Evolutionary conservation across 2,797 vertebrate genomes (phyloP).

Genomic region (Pseudopleuronectes americanus): DNA sequence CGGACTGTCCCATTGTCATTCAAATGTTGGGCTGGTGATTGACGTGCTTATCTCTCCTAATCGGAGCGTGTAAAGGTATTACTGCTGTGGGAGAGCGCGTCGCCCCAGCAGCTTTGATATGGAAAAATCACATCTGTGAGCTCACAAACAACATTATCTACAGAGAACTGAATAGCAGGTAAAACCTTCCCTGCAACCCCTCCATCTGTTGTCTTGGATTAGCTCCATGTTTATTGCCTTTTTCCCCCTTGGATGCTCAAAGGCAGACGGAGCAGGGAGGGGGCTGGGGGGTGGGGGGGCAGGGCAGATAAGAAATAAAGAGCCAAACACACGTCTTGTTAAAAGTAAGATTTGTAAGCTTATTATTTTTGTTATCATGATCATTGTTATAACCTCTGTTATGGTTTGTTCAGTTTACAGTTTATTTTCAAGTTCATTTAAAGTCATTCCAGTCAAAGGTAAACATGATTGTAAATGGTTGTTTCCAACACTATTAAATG

Average conservation of each 20-base stretch:
- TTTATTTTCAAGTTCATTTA: conserved; percentile 87
- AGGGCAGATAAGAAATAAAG: conserved; percentile 63
- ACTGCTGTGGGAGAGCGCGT: conserved; percentile 52
- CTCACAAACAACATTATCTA: conserved; percentile 69
- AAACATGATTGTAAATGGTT: conserved; percentile 88
- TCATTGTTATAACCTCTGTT: conserved; percentile 86
- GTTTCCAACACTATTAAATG: conserved; percentile 89
- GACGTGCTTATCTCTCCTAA: conserved; percentile 68
- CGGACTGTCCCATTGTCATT: conserved; percentile 56
- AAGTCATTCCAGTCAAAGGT: conserved; percentile 88
- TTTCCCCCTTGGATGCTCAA: conserved; percentile 36
- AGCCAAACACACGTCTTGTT: conserved; percentile 72
- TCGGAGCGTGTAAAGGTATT: conserved; percentile 68
- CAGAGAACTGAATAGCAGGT: conserved; percentile 58
- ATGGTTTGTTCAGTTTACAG: conserved; percentile 84
- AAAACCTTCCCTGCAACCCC: conserved; percentile 40
- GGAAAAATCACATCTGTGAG: conserved; percentile 71
- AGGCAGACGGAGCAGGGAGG: conserved; percentile 21
- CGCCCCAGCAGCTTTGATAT: conserved; percentile 66
- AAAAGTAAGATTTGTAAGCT: conserved; percentile 86
- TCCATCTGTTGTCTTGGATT: conserved; percentile 65
- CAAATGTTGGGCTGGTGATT: conserved; percentile 57
- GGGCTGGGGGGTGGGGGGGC: not conserved
- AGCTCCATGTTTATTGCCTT: conserved; percentile 39
- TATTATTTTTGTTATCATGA: conserved; percentile 83